Percentiles rank a stretch among this genome's conserved stretches.
Evolutionary conservation across 2,888 invertebrate species (phyloP).

Genomic region (Cheilosia scutellata): DNA sequence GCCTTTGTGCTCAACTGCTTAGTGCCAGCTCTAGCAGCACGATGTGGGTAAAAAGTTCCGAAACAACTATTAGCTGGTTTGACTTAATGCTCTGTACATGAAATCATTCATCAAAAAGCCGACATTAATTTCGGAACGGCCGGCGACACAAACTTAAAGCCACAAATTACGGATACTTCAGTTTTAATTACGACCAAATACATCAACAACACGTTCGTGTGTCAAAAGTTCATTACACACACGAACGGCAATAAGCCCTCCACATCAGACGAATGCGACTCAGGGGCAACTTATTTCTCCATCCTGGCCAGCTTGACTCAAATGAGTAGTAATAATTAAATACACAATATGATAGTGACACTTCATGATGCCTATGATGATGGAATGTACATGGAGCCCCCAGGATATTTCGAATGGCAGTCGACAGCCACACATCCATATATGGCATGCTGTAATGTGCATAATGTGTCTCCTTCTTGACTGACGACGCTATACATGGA

Average conservation of each 20-base stretch:
- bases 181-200: slow-evolving; percentile 69
- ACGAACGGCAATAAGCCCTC: neutral
- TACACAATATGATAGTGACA: slow-evolving; percentile 72
- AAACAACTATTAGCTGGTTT: neutral
- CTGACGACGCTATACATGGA: neutral
- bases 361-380: slow-evolving; percentile 51
- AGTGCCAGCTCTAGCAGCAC: too few relatives aligned
- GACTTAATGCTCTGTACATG: neutral
- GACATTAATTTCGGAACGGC: slow-evolving; percentile 24
- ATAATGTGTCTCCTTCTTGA: slow-evolving; percentile 6
- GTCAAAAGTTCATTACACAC: slow-evolving; percentile 69
- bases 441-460: neutral
- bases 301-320: slow-evolving; percentile 38
- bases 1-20: too few relatives aligned
- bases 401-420: slow-evolving; percentile 47
- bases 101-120: neutral
- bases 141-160: neutral
- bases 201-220: slow-evolving; percentile 67
- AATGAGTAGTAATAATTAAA: slow-evolving; percentile 72
- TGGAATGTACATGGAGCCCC: slow-evolving; percentile 11
- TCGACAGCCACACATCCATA: slow-evolving; percentile 16
- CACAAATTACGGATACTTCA: slow-evolving; percentile 62
- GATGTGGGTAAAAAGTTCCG: neutral
- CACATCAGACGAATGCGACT: slow-evolving; percentile 22
- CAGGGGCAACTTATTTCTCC: slow-evolving; percentile 19